Evolutionary conservation across 2,888 invertebrate species (phyloP).

Genomic region (Leptopilina drosophilae): DNA sequence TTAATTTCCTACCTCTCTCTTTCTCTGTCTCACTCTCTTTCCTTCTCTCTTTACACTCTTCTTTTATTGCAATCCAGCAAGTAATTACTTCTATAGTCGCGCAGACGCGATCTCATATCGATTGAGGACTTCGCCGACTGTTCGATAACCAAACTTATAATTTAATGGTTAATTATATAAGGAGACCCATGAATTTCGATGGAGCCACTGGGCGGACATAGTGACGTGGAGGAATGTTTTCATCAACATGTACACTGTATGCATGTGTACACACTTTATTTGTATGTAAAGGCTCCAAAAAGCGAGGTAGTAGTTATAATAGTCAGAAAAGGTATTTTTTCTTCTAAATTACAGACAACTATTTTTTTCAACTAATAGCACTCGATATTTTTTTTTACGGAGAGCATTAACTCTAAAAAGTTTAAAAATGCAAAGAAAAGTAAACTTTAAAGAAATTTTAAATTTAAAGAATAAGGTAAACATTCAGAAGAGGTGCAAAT

Average conservation of each 20-base stretch:
- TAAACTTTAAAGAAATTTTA: too few species aligned
- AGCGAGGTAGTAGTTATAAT: conserved; percentile 17
- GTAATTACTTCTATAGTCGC: conserved; percentile 74
- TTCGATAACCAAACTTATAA: conserved; percentile 77
- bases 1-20: conserved; percentile 47
- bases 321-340: conserved; percentile 4
- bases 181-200: conserved; percentile 73
- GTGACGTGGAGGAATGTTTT: conserved; percentile 65
- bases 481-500: too few species aligned
- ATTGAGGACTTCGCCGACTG: conserved; percentile 64
- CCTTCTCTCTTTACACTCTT: conserved; percentile 47
- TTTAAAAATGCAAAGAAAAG: too few species aligned
- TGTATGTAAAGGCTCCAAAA: conserved; percentile 10
- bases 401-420: too few species aligned
- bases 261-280: not conserved
- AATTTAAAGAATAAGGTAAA: too few species aligned
- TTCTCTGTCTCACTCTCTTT: conserved; percentile 50
- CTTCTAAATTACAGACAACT: not conserved
- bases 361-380: too few species aligned
- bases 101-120: conserved; percentile 52
- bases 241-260: conserved; percentile 52
- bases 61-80: conserved; percentile 53
- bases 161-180: conserved; percentile 77
- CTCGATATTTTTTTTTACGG: too few species aligned
- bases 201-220: conserved; percentile 76